phyloP scores from a whole-genome alignment of 1,140 invertebrate species.

The Vanessa atalanta region DNA sequence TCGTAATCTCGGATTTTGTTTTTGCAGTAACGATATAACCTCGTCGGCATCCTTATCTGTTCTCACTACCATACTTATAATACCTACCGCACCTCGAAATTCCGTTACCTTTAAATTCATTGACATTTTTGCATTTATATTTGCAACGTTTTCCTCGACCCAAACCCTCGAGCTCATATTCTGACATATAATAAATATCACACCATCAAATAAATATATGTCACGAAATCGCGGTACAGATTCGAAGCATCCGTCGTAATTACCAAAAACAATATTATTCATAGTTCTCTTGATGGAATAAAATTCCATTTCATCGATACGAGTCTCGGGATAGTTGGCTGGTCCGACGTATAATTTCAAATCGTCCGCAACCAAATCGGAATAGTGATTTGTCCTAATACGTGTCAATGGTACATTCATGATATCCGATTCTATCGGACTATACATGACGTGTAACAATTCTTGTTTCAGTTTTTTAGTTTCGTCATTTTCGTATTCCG shows the following conservation, averaged over 20 bases:
- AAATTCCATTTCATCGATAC: conserved; percentile 60
- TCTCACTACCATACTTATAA: conserved; percentile 63
- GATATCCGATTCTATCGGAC: conserved; percentile 53
- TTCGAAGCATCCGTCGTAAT: conserved; percentile 35
- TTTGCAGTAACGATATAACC: conserved; percentile 58
- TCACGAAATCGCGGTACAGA: conserved; percentile 63
- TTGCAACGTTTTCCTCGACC: conserved; percentile 52
- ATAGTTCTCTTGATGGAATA: conserved; percentile 56
- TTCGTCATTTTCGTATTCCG: conserved; percentile 38
- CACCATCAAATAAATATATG: conserved; percentile 69
- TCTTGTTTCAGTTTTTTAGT: conserved; percentile 48
- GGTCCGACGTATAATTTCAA: conserved; percentile 69
- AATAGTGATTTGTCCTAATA: conserved; percentile 64
- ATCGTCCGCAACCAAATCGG: conserved; percentile 65
- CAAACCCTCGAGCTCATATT: conserved; percentile 53
- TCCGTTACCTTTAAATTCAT: conserved; percentile 61
- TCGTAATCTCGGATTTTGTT: conserved; percentile 65
- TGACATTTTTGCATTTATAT: conserved; percentile 49
- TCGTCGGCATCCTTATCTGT: conserved; percentile 54
- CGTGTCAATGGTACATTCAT: conserved; percentile 54
- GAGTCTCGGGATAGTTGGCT: conserved; percentile 62
- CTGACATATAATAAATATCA: conserved; percentile 70
- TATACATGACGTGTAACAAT: conserved; percentile 58
- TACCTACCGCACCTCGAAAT: conserved; percentile 68
- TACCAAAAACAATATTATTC: conserved; percentile 54